These are phyloP conservation scores for Epirrita christyi DNA, from an alignment of 2,888 invertebrate species.

Conservation along the genomic window DNA sequence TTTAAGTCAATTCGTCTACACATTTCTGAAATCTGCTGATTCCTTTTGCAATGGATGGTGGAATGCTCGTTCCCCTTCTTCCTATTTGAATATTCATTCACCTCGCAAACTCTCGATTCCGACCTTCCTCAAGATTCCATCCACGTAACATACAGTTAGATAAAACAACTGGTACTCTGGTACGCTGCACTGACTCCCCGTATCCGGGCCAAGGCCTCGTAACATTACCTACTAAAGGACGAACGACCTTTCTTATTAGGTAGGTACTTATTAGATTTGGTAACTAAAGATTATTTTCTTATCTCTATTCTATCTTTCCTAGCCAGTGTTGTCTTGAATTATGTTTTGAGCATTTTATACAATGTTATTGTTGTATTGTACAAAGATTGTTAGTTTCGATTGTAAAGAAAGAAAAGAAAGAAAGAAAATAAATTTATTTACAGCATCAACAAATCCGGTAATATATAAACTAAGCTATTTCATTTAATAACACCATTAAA, in stretches of 20 bases:
- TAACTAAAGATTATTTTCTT: conserved; percentile 15
- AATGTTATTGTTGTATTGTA: too few species aligned
- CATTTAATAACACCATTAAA: too few species aligned
- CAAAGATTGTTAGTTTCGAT: too few species aligned
- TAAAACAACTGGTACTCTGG: conserved; percentile 22
- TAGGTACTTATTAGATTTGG: conserved; percentile 10
- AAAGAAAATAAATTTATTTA: too few species aligned
- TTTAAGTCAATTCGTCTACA: too few species aligned
- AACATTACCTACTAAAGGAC: conserved; percentile 31
- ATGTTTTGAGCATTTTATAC: too few species aligned
- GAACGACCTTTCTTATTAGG: conserved; percentile 25
- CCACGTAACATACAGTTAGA: conserved; percentile 36
- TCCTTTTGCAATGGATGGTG: too few species aligned
- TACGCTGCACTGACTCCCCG: conserved; percentile 23
- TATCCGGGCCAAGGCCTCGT: conserved; percentile 35
- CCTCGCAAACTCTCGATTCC: conserved; percentile 4
- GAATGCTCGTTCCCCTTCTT: conserved; percentile 8
- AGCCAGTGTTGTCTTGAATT: neutral
- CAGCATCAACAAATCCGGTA: too few species aligned
- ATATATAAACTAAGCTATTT: too few species aligned
- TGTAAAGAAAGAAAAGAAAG: too few species aligned
- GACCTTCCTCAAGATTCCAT: conserved; percentile 27
- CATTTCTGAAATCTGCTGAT: too few species aligned
- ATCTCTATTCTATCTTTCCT: neutral
- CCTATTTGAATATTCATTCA: conserved; percentile 21